Conservation (phyloP, 2,888 invertebrate species). For the Microctonus brassicae region DNA sequence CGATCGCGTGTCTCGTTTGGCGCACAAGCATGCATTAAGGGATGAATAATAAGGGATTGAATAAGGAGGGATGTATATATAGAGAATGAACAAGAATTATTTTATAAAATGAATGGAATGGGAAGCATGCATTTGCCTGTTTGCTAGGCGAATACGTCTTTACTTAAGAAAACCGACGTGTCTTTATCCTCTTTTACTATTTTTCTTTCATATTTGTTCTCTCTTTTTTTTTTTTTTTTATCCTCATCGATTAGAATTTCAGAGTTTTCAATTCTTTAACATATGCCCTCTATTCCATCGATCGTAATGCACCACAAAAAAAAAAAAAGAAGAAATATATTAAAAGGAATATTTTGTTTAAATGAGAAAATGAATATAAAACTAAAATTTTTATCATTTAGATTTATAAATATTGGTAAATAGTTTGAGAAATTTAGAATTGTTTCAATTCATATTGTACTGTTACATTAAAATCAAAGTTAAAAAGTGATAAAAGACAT, state of each 20-base stretch:
- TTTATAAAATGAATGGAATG: background rate
- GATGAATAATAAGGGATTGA: slow-evolving; percentile 12
- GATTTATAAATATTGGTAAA: background rate
- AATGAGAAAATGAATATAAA: background rate
- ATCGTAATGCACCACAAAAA: background rate
- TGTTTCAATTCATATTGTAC: background rate
- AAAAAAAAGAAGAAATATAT: background rate
- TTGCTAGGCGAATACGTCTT: background rate
- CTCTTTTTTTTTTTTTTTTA: background rate
- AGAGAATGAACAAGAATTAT: background rate
- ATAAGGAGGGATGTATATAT: background rate
- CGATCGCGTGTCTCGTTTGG: slow-evolving; percentile 22
- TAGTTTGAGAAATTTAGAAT: background rate
- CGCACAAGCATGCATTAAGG: slow-evolving; percentile 14
- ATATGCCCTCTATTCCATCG: background rate
- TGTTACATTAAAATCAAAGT: background rate
- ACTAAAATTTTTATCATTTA: background rate
- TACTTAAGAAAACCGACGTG: background rate
- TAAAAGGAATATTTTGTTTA: no score
- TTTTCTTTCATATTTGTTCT: background rate
- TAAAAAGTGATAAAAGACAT: background rate
- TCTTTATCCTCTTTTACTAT: background rate
- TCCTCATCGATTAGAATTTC: background rate
- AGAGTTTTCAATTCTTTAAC: background rate
- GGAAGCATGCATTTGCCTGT: background rate